These are phyloP conservation scores for Andinoacara biseriatus DNA, from an alignment of 2,113 vertebrate species.

Conservation along the genomic window DNA sequence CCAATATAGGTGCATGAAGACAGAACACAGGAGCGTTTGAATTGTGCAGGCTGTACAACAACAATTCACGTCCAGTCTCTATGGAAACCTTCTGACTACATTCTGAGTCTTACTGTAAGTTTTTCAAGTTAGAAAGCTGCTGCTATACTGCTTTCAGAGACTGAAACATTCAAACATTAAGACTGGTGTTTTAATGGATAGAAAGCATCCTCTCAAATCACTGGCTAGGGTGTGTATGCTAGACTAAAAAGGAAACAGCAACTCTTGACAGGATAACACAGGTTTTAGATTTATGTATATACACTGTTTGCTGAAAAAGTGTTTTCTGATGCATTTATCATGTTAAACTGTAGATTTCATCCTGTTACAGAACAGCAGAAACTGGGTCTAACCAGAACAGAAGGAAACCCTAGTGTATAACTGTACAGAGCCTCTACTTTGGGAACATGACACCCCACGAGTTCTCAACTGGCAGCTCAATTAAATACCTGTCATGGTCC, in stretches of 20 bases:
- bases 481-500: neutral
- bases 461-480: neutral
- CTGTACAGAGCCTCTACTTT: neutral
- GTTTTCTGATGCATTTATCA: neutral
- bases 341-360: neutral
- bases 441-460: neutral
- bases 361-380: neutral
- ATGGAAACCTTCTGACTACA: slow-evolving; percentile 5
- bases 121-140: neutral
- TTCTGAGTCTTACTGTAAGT: neutral
- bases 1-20: neutral
- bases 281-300: neutral
- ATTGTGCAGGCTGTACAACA: neutral
- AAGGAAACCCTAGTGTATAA: neutral
- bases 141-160: neutral
- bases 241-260: neutral
- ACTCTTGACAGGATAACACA: neutral
- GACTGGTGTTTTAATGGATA: neutral
- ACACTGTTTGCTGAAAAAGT: neutral
- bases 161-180: too few species aligned
- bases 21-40: too few species aligned
- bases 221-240: neutral
- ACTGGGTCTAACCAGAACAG: neutral
- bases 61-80: slow-evolving; percentile 10
- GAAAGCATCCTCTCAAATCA: neutral